Evolutionary conservation across 2,113 vertebrate genomes (phyloP).

Genomic region (Uropsilus gracilis): DNA sequence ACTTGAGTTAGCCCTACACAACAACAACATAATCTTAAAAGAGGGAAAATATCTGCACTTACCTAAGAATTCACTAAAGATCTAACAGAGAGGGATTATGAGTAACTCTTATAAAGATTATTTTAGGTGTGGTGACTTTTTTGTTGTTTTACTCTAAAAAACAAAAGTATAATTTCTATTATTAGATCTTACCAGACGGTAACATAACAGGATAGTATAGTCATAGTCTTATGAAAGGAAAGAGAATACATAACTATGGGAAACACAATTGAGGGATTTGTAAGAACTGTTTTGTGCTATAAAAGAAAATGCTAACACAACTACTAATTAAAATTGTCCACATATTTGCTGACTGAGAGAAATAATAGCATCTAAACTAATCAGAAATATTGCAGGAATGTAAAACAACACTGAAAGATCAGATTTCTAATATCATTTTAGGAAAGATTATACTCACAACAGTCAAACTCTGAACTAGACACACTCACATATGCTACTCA

Average conservation of each 20-base stretch:
- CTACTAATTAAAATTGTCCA: background rate
- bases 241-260: background rate
- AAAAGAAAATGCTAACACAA: background rate
- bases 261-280: background rate
- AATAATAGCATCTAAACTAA: background rate
- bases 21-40: background rate
- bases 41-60: background rate
- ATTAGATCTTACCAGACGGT: background rate
- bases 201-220: background rate
- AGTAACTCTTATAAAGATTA: background rate
- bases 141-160: background rate
- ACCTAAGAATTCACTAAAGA: background rate
- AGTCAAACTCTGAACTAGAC: background rate
- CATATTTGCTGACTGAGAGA: background rate
- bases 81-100: background rate
- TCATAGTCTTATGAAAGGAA: background rate
- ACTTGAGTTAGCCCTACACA: background rate
- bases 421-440: background rate
- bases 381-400: background rate
- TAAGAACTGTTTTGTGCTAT: background rate
- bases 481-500: background rate
- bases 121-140: background rate
- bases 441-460: background rate
- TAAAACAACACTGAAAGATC: background rate
- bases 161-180: background rate